Percentiles rank a stretch among this genome's conserved stretches.
phyloP scores from a whole-genome alignment of 2,113 vertebrate species.

The Elgaria multicarinata region DNA sequence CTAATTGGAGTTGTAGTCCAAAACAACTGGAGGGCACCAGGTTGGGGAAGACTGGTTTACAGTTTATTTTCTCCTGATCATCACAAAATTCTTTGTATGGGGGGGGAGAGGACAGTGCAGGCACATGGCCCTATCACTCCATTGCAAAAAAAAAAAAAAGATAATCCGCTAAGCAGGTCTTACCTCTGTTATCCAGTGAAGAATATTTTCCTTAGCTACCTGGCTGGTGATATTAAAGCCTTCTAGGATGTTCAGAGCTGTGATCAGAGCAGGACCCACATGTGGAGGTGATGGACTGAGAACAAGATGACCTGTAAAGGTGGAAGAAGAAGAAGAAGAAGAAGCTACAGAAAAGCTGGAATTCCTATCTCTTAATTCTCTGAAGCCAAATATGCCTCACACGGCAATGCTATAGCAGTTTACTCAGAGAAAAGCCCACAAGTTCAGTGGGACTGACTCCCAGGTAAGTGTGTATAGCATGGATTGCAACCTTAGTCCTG shows the following conservation, averaged over 20 bases:
- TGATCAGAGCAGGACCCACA: conserved; percentile 89
- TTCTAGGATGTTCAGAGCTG: conserved; percentile 95
- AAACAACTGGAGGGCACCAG: too few relatives aligned
- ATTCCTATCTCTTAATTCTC: background rate
- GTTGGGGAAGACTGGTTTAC: background rate
- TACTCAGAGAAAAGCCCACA: too few relatives aligned
- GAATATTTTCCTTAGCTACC: conserved; percentile 79
- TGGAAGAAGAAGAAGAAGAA: conserved; percentile 46
- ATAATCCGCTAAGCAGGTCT: conserved; percentile 28
- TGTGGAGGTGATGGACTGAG: conserved; percentile 90
- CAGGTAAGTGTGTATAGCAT: background rate
- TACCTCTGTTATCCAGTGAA: conserved; percentile 96
- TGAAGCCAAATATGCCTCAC: background rate
- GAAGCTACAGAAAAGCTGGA: background rate
- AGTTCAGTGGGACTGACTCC: background rate
- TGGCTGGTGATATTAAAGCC: conserved; percentile 91
- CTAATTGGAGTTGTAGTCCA: too few relatives aligned
- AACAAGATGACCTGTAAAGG: conserved; percentile 86
- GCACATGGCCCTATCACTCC: background rate
- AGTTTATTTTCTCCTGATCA: background rate
- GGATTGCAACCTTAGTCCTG: background rate
- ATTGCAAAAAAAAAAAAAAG: background rate
- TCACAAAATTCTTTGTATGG: background rate
- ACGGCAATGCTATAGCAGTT: background rate
- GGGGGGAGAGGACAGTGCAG: background rate